Evolutionary conservation across 1,140 invertebrate genomes (phyloP), one percentile per base, ranked within the genome.

Genomic region (Euwallacea similis): DNA sequence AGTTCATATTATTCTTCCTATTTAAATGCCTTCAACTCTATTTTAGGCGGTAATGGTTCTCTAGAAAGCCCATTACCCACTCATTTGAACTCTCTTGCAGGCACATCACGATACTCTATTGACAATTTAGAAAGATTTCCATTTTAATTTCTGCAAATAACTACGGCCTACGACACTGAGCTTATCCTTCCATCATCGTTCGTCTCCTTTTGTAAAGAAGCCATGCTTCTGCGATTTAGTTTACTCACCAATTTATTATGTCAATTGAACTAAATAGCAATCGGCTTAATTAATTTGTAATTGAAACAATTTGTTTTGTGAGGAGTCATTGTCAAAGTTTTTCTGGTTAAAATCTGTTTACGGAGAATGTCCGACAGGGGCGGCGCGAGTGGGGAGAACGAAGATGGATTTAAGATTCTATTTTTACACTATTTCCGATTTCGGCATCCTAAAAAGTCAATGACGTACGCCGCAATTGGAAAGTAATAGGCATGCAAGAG

Each of bases 281-380:
- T 9, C 41, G 10, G 16, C 53, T 71, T 71, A 71, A 71, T 71
- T 71, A 65, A 71, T 71, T 65, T 71, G 61, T 71, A 65, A 71
- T 71, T 71, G 69, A 66, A 71, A 71, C 62, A 71, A 71, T 71
- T 71, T 64, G 61, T 62, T 62, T 54, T 13, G 16, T 69, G 53
- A 10, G 43, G 13, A 68, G 42, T 47, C 33, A 55, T 62, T 46
- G 58, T 33, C 1, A 33, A 33, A 33, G 21, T 33, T 33, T 33
- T 33, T 33, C 21, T 33, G 21, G 21, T 33, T 33, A 33, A 33
- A 33, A 33, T 33, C 21, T 33, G 21, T 33, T 33, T 33, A 33
- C 21, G 4, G 21, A 1, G 4, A 33, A 33, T 33, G 4, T 33
- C 21, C 21, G 21, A 33, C 21, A 33, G 21, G 4, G 4, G 21